A percentile compares a stretch with the other conserved stretches of the same genome.
phyloP scores from a whole-genome alignment of 2,888 invertebrate genomes.

The Cordylochernes scorpioides region DNA sequence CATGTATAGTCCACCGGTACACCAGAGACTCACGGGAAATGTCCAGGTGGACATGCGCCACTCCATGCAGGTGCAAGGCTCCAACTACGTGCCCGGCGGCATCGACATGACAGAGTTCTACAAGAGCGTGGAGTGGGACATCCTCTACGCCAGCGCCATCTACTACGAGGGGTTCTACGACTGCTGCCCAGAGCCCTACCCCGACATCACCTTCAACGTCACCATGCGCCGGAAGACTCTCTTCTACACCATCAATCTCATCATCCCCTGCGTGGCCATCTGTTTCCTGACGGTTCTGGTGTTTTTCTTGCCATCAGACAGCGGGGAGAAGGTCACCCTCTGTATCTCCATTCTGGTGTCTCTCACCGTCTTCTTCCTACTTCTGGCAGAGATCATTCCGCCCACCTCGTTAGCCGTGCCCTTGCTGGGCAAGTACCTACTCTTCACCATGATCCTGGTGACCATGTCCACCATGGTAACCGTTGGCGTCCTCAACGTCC shows the following conservation, averaged over 20 bases:
- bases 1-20: no score
- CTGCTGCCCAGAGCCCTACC: slow-evolving; percentile 40
- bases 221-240: slow-evolving; percentile 86
- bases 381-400: slow-evolving; percentile 92
- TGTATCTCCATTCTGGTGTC: slow-evolving; percentile 96
- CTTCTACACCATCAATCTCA: slow-evolving; percentile 85
- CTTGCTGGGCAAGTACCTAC: slow-evolving; percentile 71
- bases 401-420: slow-evolving; percentile 88
- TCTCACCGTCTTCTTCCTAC: slow-evolving; percentile 90
- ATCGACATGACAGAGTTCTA: slow-evolving; percentile 28
- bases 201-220: slow-evolving; percentile 95
- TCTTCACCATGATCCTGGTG: slow-evolving; percentile 85
- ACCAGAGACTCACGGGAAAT: no score
- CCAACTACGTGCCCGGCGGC: slow-evolving; percentile 17
- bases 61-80: slow-evolving; percentile 17
- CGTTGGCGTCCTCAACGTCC: slow-evolving; percentile 70
- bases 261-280: slow-evolving; percentile 83
- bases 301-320: slow-evolving; percentile 87
- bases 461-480: slow-evolving; percentile 76
- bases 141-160: slow-evolving; percentile 19
- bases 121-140: slow-evolving; percentile 28
- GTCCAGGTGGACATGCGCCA: slow-evolving; percentile 21
- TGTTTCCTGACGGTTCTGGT: slow-evolving; percentile 80
- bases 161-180: slow-evolving; percentile 6
- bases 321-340: slow-evolving; percentile 91